Base-by-base conservation (phyloP, 2,888 invertebrate species). In the Eristalis pertinax region DNA sequence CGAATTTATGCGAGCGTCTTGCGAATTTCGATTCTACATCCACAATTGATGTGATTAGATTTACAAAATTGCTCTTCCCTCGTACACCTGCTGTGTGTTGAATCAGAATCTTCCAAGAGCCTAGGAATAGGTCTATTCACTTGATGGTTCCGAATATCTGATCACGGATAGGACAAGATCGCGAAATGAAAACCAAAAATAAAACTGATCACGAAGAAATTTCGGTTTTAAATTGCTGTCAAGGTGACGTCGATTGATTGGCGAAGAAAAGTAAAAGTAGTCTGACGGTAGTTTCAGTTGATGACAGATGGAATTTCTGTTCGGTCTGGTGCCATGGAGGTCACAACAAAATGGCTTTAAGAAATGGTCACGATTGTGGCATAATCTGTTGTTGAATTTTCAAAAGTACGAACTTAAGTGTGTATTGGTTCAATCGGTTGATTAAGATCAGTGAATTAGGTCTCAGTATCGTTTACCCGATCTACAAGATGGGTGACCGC, bases 201-300 rank as follows among this genome's bases (percentile, higher is more conserved):
- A 60, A 43, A 43, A 7, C 15, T 19, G 38, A 4, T 56, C 4
- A 38, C 22, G 29, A 63, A 63, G 29, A 15, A 29, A n/a, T 32
- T 8, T 19, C n/a, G 13, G 19, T 4, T 19, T 32, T n/a, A 32
- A 2, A 24, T 13, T 22, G 11, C 35, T 65, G 26, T 56, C 29
- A 43, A 76, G 43, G 76, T 67, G n/a, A 26, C 15, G 32, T 26
- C 50, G 38, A 64, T 74, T 7, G 4, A 15, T 22, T 56, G 24
- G 32, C 56, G 22, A 65, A 74, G 56, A 26, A 65, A 65, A 74
- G 74, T 74, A 56, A 74, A 56, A 22, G 38, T 56, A 56, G 64
- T 38, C n/a, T 24, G 7, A 13, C n/a, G 24, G 7, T 22, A 26
- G 41, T 29, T 41, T 62, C 19, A 11, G 41, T 26, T 11, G n/a